phyloP scores from a whole-genome alignment of 2,113 vertebrate species.

The Thymallus thymallus region DNA sequence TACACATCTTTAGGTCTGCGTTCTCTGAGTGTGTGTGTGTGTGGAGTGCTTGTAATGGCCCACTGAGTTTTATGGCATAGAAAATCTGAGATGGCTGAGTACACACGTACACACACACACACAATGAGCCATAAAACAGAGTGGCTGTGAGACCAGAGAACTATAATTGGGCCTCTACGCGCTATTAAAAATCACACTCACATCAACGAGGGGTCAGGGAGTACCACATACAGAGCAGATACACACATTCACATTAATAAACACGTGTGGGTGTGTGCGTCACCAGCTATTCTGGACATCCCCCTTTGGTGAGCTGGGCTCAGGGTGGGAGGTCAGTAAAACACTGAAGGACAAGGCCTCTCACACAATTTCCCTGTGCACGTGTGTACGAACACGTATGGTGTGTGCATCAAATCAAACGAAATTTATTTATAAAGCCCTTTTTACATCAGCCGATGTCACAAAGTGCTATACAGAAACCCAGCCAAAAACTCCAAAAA shows the following conservation, averaged over 20 bases:
- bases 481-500: too few species aligned
- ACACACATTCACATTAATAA: constrained; percentile 8
- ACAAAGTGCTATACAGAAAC: too few species aligned
- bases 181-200: constrained; percentile 69
- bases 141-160: constrained; percentile 54
- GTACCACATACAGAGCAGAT: constrained; percentile 59
- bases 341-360: constrained; percentile 33
- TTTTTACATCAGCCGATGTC: too few species aligned
- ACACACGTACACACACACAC: constrained; percentile 42
- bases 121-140: constrained; percentile 54
- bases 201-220: constrained; percentile 69
- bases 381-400: background rate
- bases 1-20: constrained; percentile 34
- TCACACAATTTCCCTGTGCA: constrained; percentile 18
- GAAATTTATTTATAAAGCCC: too few species aligned
- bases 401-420: too few species aligned
- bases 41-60: constrained; percentile 44
- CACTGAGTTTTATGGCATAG: constrained; percentile 63
- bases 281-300: background rate
- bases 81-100: constrained; percentile 45
- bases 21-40: constrained; percentile 37
- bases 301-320: constrained; percentile 28
- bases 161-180: constrained; percentile 74
- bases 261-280: constrained; percentile 15
- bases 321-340: constrained; percentile 40